Evolutionary conservation across 2,797 vertebrate genomes (phyloP), one percentile per base, ranked within the genome.

Genomic region (Smutsia gigantea): DNA sequence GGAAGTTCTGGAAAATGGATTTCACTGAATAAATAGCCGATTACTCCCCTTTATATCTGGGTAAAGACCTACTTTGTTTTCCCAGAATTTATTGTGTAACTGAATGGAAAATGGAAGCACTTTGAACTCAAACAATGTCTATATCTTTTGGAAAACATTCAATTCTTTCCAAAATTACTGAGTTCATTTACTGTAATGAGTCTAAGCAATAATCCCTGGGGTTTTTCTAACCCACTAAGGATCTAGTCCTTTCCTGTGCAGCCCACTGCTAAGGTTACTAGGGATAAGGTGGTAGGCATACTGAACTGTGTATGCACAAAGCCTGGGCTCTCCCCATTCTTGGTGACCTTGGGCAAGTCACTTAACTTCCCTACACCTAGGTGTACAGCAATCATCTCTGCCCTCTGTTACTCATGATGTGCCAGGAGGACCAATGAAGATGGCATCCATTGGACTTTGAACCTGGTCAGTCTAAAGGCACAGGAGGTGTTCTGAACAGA

Each of bases 91-190:
- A 93, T 85, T 97, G 93, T 53, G 81, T 94, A 97, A 97, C 72
- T 84, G 57, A 89, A 71, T 21, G 9, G 74, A 90, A 96, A 21
- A 71, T 21, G 2, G 79, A 82, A 95, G 93, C 8, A 91, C 96
- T 94, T 61, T 96, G 95, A 96, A 95, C 94, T 97, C 91, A 96
- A 97, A 97, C 66, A 96, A 42, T 86, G 77, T 85, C 55, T 90
- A 8, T 53, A 42, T 55, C 68, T 93, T 95, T 87, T 91, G 61
- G 75, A 96, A 95, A 97, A 88, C 71, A 95, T 86, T 66, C 37
- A 74, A 69, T 77, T 89, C 29, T 93, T 64, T 77, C 19, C 57
- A 84, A 86, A 92, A 29, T 68, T 61, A 51, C 34, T 46, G 15
- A 19, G 51, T 72, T 81, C 92, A 72, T 71, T 85, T 87, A 72